Conservation (phyloP, 2,113 vertebrate species). For the Channa argus region DNA sequence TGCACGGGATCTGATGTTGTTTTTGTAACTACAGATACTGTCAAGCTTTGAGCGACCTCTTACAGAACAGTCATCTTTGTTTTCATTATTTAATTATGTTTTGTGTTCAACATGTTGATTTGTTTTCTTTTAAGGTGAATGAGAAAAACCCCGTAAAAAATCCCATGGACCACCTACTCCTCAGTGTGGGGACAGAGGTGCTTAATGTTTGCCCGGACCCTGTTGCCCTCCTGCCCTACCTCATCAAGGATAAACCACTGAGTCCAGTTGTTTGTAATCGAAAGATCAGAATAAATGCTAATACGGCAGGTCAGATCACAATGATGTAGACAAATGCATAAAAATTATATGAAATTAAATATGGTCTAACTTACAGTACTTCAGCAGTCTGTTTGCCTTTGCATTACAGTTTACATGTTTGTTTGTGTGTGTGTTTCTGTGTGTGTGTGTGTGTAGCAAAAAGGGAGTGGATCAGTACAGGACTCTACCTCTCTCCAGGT, state of each 20-base stretch:
- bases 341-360: no score
- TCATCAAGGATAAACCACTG: slow-evolving; percentile 66
- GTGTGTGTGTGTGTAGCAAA: slow-evolving; percentile 55
- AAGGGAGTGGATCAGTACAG: slow-evolving; percentile 82
- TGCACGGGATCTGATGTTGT: no score
- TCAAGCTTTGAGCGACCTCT: no score
- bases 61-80: no score
- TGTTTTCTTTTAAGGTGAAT: slow-evolving; percentile 65
- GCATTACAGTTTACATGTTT: no score
- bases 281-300: slow-evolving; percentile 46
- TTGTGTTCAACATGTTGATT: not conserved
- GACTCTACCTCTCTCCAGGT: slow-evolving; percentile 79
- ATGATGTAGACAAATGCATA: no score
- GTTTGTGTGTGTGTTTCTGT: no score
- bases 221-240: slow-evolving; percentile 76
- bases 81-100: no score
- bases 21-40: no score
- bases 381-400: no score
- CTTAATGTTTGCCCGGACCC: slow-evolving; percentile 73
- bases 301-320: no score
- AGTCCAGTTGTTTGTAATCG: slow-evolving; percentile 62
- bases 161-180: slow-evolving; percentile 85
- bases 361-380: no score
- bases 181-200: slow-evolving; percentile 79
- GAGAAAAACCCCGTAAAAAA: slow-evolving; percentile 74